Base-by-base conservation (phyloP, 2,888 invertebrate genomes). In the Ariolimax columbianus region DNA sequence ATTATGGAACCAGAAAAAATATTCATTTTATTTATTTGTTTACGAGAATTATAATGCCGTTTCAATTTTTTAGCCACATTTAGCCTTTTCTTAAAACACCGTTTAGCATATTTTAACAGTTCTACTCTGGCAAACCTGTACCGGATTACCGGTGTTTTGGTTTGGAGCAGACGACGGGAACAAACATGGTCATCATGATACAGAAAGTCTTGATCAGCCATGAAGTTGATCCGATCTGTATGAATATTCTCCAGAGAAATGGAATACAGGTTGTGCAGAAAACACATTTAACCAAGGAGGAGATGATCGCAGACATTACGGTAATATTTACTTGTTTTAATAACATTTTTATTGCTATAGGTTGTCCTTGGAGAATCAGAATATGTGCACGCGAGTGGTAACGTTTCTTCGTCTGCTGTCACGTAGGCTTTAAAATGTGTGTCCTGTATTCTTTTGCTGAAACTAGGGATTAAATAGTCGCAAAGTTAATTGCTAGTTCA, bases 151-250 rank as follows among this genome's bases (percentile, higher is more conserved):
- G 0, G 23, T 30, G 66, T 40, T 43, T 30, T 66, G 66, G 55
- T 63, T 9, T 2, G 30, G 47, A 7, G 9, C 47, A 47, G 47
- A 47, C 47, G 47, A 47, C 43, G n/a, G 17, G 14, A 14, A 26
- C 38, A 70, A 89, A 77, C 82, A 93, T 92, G 93, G 89, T 90
- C 70, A 88, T 93, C 73, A 70, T 86, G 43, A 83, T 93, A 72
- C 88, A 89, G 75, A 92, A 89, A 83, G 98, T 99, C 85, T 95
- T 99, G 85, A 96, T 99, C 89, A 97, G 98, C 90, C 99, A 99
- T 94, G 97, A 98, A 47, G 97, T 99, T 3, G 98, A 98, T 92
- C 95, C 96, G 38, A 96, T 96, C 89, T 99, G 99, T 94, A 96
- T 96, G 1, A 96, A 97, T 89, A 96, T 98, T 70, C 95, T 99